Conservation (phyloP, 2,888 invertebrate genomes). For the Apamea crenata region DNA sequence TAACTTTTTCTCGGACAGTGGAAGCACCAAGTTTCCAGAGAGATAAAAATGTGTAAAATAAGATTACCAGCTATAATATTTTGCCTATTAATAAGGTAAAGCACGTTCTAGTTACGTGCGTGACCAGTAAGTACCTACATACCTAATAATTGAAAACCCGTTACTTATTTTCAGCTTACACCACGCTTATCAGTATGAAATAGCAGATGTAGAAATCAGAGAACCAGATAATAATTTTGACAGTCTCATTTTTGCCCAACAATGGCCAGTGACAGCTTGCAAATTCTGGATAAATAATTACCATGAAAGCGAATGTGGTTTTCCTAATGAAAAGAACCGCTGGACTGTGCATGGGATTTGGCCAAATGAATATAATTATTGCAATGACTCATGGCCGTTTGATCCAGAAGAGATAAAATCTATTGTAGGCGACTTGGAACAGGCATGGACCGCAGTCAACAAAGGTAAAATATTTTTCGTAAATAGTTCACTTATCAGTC, state of each 20-base stretch:
- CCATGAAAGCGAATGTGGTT: conserved; percentile 4
- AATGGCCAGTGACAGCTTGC: conserved; percentile 30
- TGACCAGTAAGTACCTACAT: background rate
- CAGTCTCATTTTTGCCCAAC: conserved; percentile 19
- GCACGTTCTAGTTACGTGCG: background rate
- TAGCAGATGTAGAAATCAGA: background rate
- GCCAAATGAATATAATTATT: background rate
- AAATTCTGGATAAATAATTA: conserved; percentile 12
- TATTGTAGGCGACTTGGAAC: conserved; percentile 9
- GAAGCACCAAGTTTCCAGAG: background rate
- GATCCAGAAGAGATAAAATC: conserved; percentile 18
- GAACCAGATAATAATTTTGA: background rate
- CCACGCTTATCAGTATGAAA: background rate
- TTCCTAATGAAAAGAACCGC: conserved; percentile 5
- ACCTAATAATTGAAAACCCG: background rate
- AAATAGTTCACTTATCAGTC: background rate
- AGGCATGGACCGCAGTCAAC: conserved; percentile 76
- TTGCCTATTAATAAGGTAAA: background rate
- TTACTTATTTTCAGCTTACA: conserved; percentile 10
- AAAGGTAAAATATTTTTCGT: conserved; percentile 78
- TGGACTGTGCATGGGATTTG: conserved; percentile 48
- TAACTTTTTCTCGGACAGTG: background rate
- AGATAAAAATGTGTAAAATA: background rate
- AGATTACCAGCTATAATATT: background rate
- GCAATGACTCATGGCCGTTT: conserved; percentile 28